Conservation (phyloP, 1,140 invertebrate species). For the Bicyclus anynana region DNA sequence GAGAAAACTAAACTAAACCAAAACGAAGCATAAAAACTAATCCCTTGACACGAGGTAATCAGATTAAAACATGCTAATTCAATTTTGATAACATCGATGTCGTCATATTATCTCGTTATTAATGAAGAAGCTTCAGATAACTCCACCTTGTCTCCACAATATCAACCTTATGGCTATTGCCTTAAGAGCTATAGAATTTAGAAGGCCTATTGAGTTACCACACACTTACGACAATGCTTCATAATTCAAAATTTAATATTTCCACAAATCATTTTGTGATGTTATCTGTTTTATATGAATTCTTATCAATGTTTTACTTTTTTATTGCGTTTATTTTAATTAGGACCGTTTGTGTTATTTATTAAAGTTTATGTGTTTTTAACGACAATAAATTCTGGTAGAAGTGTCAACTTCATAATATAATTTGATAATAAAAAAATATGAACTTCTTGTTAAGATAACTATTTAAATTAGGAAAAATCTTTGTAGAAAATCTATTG, state of each 20-base stretch:
- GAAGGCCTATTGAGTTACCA: neutral
- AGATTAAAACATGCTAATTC: slow-evolving; percentile 18
- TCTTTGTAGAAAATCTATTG: too few relatives aligned
- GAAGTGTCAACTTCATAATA: too few relatives aligned
- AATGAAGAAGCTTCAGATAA: neutral
- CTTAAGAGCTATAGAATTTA: slow-evolving; percentile 6
- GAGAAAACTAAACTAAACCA: neutral
- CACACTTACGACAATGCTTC: slow-evolving; percentile 5
- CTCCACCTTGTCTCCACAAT: neutral
- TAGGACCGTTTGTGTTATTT: too few relatives aligned
- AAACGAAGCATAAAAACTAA: neutral
- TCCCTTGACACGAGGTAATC: slow-evolving; percentile 7
- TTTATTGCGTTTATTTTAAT: neutral
- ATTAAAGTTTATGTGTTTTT: too few relatives aligned
- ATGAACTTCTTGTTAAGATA: too few relatives aligned
- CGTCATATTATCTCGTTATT: slow-evolving; percentile 2
- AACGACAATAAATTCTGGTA: too few relatives aligned
- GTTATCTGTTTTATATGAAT: neutral
- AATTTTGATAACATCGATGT: slow-evolving; percentile 18
- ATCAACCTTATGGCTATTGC: slow-evolving; percentile 10
- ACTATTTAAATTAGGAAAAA: too few relatives aligned
- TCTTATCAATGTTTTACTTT: neutral
- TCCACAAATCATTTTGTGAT: neutral
- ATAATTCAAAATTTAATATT: neutral
- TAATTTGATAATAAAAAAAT: too few relatives aligned